Base-by-base conservation (phyloP, 2,113 vertebrate genomes). In the Eublepharis macularius region DNA sequence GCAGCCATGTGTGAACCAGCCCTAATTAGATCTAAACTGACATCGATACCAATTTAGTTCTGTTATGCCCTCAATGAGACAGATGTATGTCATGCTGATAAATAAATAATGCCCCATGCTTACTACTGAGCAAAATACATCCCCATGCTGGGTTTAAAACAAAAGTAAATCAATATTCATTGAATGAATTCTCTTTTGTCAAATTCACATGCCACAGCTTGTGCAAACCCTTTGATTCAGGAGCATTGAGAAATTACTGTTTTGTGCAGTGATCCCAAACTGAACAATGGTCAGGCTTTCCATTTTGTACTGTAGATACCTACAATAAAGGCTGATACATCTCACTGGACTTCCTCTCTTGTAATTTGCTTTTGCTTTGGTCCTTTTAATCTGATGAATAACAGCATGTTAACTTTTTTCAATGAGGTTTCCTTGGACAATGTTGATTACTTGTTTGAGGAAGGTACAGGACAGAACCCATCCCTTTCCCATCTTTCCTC, bases 41-140 rank as follows among this genome's bases (percentile, higher is more conserved):
- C 36, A 83, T 77, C 36, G 34, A 73, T 41, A 41, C 49, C 49
- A 63, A 34, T 73, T 85, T 80, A 65, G 84, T 43, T 77, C n/a
- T 49, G 34, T 26, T 79, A 65, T 32, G 72, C 21, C 14, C 73
- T n/a, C 47, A 57, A 66, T 86, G 73, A 51, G 24, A 60, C 8
- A 65, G 72, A 72, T 41, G 51, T 19, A 19, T 49, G 43, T 72
- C 7, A 16, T 47, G 63, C 24, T 36, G 68, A 65, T 73, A 72
- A 83, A 82, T 82, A 70, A 80, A 65, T 72, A 78, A 83, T 79
- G 49, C 8, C 66, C 34, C 76, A n/a, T 45, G 54, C 43, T 65
- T 83, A 63, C 57, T 65, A 43, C 26, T 49, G 39, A 66, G 81
- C 17, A 54, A 88, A 85, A 82, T 29, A 21, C 74, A 74, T 54